Percentiles rank a stretch among this genome's conserved stretches.
These are phyloP conservation scores for Apeira syringaria DNA, from an alignment of 2,888 invertebrate species.

Conservation along the genomic window DNA sequence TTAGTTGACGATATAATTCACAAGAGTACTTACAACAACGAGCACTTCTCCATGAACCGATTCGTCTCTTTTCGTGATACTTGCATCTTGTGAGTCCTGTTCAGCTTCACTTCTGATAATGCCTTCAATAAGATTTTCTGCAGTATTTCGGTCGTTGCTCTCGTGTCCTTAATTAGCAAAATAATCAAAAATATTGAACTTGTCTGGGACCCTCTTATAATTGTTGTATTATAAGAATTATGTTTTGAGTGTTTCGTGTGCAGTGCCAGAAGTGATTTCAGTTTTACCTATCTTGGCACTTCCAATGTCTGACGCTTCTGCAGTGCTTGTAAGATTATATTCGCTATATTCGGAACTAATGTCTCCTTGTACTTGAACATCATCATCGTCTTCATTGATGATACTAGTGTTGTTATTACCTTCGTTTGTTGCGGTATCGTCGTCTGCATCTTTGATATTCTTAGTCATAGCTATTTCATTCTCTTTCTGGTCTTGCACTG, in stretches of 20 bases:
- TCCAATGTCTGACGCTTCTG: conserved; percentile 62
- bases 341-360: conserved; percentile 69
- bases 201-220: conserved; percentile 74
- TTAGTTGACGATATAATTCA: conserved; percentile 52
- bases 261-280: conserved; percentile 72
- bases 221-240: conserved; percentile 54
- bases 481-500: conserved; percentile 14
- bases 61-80: conserved; percentile 65
- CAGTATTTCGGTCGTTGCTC: conserved; percentile 69
- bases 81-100: conserved; percentile 77
- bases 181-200: conserved; percentile 80
- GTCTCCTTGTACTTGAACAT: conserved; percentile 78
- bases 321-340: conserved; percentile 62
- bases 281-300: conserved; percentile 73
- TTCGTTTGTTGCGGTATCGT: conserved; percentile 50
- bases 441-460: conserved; percentile 32
- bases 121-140: conserved; percentile 78
- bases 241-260: conserved; percentile 69
- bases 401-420: conserved; percentile 64
- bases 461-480: conserved; percentile 21
- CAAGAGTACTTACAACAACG: conserved; percentile 72
- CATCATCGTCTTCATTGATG: conserved; percentile 80
- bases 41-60: conserved; percentile 66
- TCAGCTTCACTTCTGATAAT: conserved; percentile 74
- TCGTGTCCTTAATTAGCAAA: conserved; percentile 81